Conservation (phyloP, 2,888 invertebrate genomes). For the Andrena flavipes region DNA sequence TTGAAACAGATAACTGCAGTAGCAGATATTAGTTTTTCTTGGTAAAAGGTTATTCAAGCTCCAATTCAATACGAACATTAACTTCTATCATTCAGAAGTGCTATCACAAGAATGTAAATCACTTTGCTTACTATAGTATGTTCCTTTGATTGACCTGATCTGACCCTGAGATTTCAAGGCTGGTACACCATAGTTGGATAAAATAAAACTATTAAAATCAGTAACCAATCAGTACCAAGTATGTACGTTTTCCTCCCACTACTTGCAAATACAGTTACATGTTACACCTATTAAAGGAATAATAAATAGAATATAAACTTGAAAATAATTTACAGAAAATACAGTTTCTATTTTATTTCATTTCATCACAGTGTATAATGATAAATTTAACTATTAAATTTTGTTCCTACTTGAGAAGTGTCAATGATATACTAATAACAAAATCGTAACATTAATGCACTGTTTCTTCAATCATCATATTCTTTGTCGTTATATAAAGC, state of each 20-base stretch:
- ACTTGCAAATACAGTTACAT: constrained; percentile 1
- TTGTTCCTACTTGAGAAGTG: not conserved
- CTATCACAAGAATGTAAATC: not conserved
- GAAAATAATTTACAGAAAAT: not conserved
- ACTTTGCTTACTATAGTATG: constrained; percentile 9
- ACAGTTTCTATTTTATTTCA: not conserved
- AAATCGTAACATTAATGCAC: not conserved
- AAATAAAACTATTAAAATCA: constrained; percentile 63
- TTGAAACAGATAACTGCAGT: not conserved
- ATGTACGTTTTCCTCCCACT: constrained; percentile 24
- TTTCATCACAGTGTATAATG: not conserved
- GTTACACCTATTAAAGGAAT: not conserved
- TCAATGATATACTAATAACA: not conserved
- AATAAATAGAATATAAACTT: not conserved
- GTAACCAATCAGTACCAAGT: constrained; percentile 47
- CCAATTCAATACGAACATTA: not conserved
- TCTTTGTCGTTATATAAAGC: not conserved
- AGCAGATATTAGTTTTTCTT: not conserved
- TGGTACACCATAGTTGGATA: constrained; percentile 62
- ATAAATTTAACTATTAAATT: not conserved
- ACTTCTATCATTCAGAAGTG: not conserved
- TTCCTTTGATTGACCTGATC: constrained; percentile 34
- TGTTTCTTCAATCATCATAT: not conserved
- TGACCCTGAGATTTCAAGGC: constrained; percentile 67
- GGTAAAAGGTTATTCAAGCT: constrained; percentile 17